These are phyloP conservation scores for Reticulitermes lucifugus DNA, from an alignment of 2,888 invertebrate genomes.

Conservation along the genomic window DNA sequence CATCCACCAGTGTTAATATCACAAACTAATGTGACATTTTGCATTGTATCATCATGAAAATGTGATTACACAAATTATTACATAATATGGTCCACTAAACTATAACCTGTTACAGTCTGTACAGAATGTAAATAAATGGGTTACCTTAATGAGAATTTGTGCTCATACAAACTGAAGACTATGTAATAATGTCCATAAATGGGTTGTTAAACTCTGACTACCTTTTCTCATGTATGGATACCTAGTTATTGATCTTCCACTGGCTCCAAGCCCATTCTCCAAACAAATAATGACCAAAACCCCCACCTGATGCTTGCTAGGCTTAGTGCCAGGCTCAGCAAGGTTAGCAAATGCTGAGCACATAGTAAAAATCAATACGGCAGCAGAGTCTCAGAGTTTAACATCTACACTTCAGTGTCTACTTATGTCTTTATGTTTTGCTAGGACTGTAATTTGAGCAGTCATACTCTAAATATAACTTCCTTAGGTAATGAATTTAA, in stretches of 20 bases:
- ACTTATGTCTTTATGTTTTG: background rate
- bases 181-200: background rate
- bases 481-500: no score
- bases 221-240: background rate
- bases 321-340: conserved; percentile 33
- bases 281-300: conserved; percentile 27
- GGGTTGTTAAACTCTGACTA: background rate
- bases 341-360: conserved; percentile 16
- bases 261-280: conserved; percentile 3
- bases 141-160: background rate
- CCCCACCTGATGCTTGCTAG: conserved; percentile 5
- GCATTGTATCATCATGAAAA: background rate
- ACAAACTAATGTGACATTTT: background rate
- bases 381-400: background rate
- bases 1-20: background rate
- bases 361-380: background rate
- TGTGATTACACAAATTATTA: background rate
- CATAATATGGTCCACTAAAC: background rate
- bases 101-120: no score
- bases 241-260: conserved; percentile 8
- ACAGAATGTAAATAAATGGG: background rate
- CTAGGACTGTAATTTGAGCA: no score
- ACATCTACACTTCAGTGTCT: background rate
- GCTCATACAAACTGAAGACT: no score
- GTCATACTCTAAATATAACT: no score